These are phyloP conservation scores for Gallinago media DNA, from an alignment of 2,113 vertebrate genomes.

Conservation along the genomic window DNA sequence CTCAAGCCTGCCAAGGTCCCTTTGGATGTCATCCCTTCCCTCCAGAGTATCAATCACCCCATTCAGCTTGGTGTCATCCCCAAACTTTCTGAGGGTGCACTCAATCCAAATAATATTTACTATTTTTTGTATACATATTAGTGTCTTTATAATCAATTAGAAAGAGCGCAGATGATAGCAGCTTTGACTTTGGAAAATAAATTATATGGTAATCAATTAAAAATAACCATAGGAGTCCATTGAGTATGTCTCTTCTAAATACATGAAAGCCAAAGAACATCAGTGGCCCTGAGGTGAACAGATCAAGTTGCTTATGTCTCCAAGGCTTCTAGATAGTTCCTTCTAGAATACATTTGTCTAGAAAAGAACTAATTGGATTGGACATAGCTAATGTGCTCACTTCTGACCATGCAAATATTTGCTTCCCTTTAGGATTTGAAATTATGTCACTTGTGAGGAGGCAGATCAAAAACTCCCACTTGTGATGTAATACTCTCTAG, in stretches of 20 bases:
- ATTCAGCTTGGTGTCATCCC: neutral
- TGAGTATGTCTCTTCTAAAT: neutral
- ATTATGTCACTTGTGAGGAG: neutral
- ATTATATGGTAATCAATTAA: neutral
- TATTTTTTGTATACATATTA: neutral
- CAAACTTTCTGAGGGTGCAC: neutral
- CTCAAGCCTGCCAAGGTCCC: neutral
- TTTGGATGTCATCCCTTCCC: neutral
- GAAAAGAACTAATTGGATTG: neutral
- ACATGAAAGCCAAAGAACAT: neutral
- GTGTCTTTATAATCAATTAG: neutral
- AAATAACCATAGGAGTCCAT: neutral
- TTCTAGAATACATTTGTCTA: neutral
- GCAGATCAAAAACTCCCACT: neutral
- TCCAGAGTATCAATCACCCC: neutral
- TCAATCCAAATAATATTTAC: neutral
- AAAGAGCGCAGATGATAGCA: neutral
- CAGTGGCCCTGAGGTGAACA: neutral
- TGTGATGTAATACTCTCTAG: neutral
- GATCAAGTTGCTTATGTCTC: neutral
- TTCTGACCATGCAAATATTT: neutral
- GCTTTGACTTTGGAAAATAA: neutral
- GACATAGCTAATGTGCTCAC: neutral
- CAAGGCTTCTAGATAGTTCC: neutral
- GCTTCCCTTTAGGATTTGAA: neutral